phyloP scores from a whole-genome alignment of 1,140 invertebrate genomes.

The Papilio dardanus region DNA sequence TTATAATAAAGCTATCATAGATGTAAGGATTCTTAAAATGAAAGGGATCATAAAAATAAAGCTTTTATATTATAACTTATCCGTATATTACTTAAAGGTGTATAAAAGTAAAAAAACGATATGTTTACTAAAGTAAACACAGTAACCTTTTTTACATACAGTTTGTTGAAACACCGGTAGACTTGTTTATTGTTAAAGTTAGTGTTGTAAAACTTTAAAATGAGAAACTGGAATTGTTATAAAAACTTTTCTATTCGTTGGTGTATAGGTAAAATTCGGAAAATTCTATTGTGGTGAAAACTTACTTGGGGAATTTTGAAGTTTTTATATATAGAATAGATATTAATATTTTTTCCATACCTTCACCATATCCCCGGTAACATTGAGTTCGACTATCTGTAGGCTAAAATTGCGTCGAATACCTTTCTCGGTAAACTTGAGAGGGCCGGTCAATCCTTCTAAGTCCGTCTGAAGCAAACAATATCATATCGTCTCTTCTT shows the following conservation, averaged over 20 bases:
- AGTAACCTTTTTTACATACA: neutral
- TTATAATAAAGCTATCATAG: too few species aligned
- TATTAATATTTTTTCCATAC: slow-evolving; percentile 78
- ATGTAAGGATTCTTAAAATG: too few species aligned
- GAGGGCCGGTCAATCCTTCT: slow-evolving; percentile 94
- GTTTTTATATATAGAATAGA: neutral
- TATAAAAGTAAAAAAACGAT: too few species aligned
- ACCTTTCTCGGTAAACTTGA: slow-evolving; percentile 94
- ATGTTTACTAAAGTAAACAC: neutral
- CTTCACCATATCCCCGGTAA: slow-evolving; percentile 93
- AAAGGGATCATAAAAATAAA: too few species aligned
- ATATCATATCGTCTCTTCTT: slow-evolving; percentile 54
- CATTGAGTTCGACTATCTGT: slow-evolving; percentile 96
- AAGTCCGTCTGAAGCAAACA: slow-evolving; percentile 90
- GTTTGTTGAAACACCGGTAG: neutral
- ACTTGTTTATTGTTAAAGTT: slow-evolving; percentile 20
- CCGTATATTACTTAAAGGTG: too few species aligned
- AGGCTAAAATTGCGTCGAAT: slow-evolving; percentile 94
- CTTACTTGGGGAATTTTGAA: neutral
- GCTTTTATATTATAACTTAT: too few species aligned
- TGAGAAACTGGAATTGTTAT: slow-evolving; percentile 1
- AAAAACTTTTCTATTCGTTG: slow-evolving; percentile 3
- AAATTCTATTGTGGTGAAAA: slow-evolving; percentile 13
- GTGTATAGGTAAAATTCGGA: slow-evolving; percentile 5
- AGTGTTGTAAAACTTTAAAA: slow-evolving; percentile 4